Conservation (phyloP, 2,113 vertebrate species). For the Lichenostomus cassidix region DNA sequence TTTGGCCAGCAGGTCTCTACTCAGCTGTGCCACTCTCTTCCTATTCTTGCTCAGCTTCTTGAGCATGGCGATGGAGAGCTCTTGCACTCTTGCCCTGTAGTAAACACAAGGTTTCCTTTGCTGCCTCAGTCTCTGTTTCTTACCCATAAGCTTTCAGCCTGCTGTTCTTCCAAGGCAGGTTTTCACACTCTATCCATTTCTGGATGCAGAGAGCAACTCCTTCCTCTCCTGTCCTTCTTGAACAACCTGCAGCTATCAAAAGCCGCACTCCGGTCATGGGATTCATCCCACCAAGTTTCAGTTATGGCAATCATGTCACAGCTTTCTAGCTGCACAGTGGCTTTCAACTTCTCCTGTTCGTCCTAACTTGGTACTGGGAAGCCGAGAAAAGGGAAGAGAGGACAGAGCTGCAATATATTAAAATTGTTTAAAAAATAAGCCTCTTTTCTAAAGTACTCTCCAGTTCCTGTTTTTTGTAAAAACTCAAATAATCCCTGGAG, state of each 20-base stretch:
- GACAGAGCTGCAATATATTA: neutral
- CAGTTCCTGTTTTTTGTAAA: neutral
- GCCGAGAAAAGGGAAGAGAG: neutral
- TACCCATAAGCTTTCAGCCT: neutral
- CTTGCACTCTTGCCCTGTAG: neutral
- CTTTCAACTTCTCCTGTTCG: neutral
- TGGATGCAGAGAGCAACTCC: neutral
- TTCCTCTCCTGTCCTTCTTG: neutral
- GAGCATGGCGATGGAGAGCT: neutral
- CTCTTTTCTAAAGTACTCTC: neutral
- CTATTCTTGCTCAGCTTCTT: neutral
- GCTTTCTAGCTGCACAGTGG: neutral
- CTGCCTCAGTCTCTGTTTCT: rapidly evolving
- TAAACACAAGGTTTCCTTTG: neutral
- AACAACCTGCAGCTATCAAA: neutral
- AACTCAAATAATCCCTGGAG: neutral
- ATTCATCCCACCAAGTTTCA: neutral
- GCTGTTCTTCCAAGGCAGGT: neutral
- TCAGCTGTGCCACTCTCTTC: neutral
- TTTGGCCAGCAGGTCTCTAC: neutral
- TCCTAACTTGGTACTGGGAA: neutral
- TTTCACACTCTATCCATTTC: neutral
- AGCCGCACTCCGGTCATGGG: rapidly evolving
- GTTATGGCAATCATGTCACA: neutral
- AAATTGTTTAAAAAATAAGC: neutral